Evolutionary conservation across 2,113 vertebrate genomes (phyloP).

Genomic region (Callionymus lyra): DNA sequence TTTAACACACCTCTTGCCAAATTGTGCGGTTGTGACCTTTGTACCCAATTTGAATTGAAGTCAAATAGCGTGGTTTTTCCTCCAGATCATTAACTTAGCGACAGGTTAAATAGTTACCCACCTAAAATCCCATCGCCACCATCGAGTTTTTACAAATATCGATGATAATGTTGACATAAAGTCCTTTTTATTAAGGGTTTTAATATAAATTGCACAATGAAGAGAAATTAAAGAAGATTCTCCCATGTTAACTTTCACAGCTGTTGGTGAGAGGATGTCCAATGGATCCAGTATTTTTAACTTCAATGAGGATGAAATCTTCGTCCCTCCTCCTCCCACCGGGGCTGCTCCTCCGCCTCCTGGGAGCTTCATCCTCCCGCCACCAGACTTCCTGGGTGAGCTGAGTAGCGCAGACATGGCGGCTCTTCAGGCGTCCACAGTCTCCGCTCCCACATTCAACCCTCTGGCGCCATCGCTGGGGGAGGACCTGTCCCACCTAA

Average conservation of each 20-base stretch:
- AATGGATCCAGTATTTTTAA: slow-evolving; percentile 64
- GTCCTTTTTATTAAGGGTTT: no score
- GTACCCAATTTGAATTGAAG: no score
- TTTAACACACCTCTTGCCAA: no score
- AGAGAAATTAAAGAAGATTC: not conserved
- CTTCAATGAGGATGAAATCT: slow-evolving; percentile 58
- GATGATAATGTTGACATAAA: no score
- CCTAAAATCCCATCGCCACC: no score
- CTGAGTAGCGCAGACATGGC: slow-evolving; percentile 15
- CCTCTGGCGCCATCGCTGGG: slow-evolving; percentile 9
- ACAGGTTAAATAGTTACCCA: no score
- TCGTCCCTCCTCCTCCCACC: slow-evolving; percentile 76
- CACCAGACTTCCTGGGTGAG: slow-evolving; percentile 48
- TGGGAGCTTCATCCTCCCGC: slow-evolving; percentile 35
- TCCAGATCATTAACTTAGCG: no score
- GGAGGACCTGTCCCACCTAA: slow-evolving; percentile 41
- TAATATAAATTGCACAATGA: no score
- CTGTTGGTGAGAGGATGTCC: slow-evolving; percentile 47
- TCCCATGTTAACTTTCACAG: slow-evolving; percentile 48
- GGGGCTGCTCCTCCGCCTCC: slow-evolving; percentile 70
- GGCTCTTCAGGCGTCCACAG: slow-evolving; percentile 50
- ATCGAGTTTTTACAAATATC: no score
- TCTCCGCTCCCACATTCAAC: slow-evolving; percentile 39
- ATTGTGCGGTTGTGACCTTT: no score
- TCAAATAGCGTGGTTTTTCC: no score